Base-by-base conservation (phyloP, 2,888 invertebrate genomes). In the Saturnia japonica region DNA sequence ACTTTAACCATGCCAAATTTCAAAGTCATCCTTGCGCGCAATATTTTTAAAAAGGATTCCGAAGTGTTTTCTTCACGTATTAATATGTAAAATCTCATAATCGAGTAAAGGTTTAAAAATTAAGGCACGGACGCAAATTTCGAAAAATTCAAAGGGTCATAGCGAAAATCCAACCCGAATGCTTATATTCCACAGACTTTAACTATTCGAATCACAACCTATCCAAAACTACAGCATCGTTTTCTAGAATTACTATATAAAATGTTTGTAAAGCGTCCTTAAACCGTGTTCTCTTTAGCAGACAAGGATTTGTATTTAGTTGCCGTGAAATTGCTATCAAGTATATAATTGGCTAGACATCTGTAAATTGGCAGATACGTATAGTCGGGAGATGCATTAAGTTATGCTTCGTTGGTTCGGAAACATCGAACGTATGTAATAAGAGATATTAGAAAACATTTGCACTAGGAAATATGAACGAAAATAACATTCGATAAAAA, bases 341-440 rank as follows among this genome's bases (percentile, higher is more conserved):
- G 40, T 64, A 40, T 64, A 40, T 64, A 64, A 64, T 64, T 64
- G 64, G 64, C 64, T 64, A 64, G 64, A 40, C 64, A 64, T 64
- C 64, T 64, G 64, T 64, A 40, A 64, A 64, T 64, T 64, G 64
- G 64, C 64, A 40, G 64, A 40, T 64, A 60, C 40, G 40, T 64
- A 64, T 19, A 19, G 64, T n/a, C 40, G 64, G n/a, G 64, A 40
- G 19, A 40, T 64, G 64, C 64, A 40, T 64, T 40, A 12, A 34
- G 34, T 40, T 64, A 9, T 64, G 40, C 64, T 64, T 40, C 64
- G 64, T 64, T 64, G 40, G 8, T 64, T 9, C 40, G 40, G 64
- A 64, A 40, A 64, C 16, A n/a, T 64, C n/a, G 64, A 40, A 64
- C 40, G 40, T 40, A 64, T n/a, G 34, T 0, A 40, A 64, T n/a